Evolutionary conservation across 2,113 vertebrate species (phyloP).

Genomic region (Anarrhichthys ocellatus): DNA sequence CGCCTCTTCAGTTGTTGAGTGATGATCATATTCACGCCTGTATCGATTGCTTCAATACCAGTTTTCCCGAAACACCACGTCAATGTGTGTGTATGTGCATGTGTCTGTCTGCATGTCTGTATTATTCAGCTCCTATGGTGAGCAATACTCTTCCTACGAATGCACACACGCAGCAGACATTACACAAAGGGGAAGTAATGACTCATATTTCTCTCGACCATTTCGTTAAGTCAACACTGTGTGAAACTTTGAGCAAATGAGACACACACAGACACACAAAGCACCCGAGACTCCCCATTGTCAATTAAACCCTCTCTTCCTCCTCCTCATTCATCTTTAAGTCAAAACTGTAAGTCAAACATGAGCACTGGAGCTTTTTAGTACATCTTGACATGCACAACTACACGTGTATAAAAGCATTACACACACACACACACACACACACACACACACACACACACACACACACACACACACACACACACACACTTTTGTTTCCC

Average conservation of each 20-base stretch:
- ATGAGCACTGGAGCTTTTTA: slow-evolving; percentile 6
- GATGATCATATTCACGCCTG: neutral
- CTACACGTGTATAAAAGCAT: neutral
- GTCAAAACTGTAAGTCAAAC: slow-evolving; percentile 15
- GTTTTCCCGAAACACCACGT: neutral
- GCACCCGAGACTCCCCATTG: neutral
- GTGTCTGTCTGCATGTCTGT: slow-evolving; percentile 3
- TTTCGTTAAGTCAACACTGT: slow-evolving; percentile 23
- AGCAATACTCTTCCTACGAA: slow-evolving; percentile 28
- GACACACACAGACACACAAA: slow-evolving; percentile 11
- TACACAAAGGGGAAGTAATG: slow-evolving; percentile 58
- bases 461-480: slow-evolving; percentile 4
- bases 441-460: slow-evolving; percentile 14
- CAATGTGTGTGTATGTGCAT: neutral
- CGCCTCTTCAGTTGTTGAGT: neutral
- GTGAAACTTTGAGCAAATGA: slow-evolving; percentile 33
- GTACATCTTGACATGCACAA: neutral
- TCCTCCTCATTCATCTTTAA: slow-evolving; percentile 13
- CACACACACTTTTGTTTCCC: slow-evolving; percentile 46
- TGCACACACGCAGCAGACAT: slow-evolving; percentile 4
- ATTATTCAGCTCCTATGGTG: slow-evolving; percentile 31
- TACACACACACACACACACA: neutral
- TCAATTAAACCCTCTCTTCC: neutral
- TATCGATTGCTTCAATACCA: neutral
- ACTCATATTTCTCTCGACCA: slow-evolving; percentile 57